Conservation (phyloP, 2,113 vertebrate species). For the Motacilla alba region DNA sequence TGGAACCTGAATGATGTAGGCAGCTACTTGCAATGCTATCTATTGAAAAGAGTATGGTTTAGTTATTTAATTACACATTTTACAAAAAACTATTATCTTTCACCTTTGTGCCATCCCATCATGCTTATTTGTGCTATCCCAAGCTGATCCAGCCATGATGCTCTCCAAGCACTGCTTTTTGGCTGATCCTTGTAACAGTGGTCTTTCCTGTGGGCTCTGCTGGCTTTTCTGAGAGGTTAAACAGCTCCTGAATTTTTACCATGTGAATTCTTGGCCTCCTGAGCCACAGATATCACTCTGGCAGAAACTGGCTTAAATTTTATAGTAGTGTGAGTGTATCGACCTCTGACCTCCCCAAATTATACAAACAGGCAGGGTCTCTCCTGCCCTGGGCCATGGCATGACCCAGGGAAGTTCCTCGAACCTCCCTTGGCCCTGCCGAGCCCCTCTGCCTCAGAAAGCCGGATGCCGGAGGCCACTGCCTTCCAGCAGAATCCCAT, state of each 20-base stretch:
- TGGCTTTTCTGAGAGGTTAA: background rate
- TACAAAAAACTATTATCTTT: background rate
- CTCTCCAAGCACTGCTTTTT: background rate
- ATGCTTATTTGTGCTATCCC: background rate
- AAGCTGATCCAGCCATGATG: background rate
- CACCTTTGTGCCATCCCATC: background rate
- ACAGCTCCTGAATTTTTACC: background rate
- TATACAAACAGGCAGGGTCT: background rate
- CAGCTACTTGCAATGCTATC: background rate
- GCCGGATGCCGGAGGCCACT: rapidly evolving
- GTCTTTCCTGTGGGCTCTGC: background rate
- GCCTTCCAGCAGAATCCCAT: background rate
- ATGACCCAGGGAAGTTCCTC: background rate
- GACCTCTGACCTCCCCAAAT: background rate
- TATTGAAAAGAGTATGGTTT: background rate
- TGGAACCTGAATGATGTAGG: background rate
- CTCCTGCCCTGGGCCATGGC: background rate
- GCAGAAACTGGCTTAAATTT: background rate
- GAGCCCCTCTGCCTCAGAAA: background rate
- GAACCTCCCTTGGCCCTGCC: rapidly evolving
- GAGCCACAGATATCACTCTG: background rate
- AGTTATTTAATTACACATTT: background rate
- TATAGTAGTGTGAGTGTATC: background rate
- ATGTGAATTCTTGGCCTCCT: background rate
- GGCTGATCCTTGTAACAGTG: rapidly evolving